Evolutionary conservation across 2,797 vertebrate genomes (phyloP).

Genomic region (Sarcophilus harrisii): DNA sequence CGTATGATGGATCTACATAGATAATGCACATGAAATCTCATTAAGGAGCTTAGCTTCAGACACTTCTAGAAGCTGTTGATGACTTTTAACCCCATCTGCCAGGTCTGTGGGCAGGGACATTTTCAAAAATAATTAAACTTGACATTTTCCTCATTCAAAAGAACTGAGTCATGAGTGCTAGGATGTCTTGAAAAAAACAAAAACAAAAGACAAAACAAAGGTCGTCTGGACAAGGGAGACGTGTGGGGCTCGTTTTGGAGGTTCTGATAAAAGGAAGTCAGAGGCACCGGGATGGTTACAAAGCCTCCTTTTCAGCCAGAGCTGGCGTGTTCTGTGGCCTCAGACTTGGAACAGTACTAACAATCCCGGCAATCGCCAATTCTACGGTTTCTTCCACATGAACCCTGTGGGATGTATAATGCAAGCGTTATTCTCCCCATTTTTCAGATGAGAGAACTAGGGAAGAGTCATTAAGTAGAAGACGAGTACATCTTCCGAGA

Average conservation of each 20-base stretch:
- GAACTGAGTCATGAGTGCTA: background rate
- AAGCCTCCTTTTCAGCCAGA: background rate
- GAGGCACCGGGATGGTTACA: background rate
- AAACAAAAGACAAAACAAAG: background rate
- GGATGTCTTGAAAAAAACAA: background rate
- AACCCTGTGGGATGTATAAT: background rate
- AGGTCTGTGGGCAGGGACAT: background rate
- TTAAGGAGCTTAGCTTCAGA: background rate
- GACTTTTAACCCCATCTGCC: background rate
- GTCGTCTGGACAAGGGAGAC: background rate
- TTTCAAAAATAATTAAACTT: background rate
- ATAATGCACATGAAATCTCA: background rate
- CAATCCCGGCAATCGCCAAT: background rate
- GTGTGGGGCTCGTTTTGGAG: too few relatives aligned
- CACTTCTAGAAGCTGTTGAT: constrained; percentile 1
- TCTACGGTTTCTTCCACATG: background rate
- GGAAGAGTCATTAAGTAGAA: background rate
- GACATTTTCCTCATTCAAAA: background rate
- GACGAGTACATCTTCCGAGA: background rate
- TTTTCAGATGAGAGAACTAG: background rate
- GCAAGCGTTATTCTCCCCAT: background rate
- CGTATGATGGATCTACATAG: background rate
- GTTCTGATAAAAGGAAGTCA: background rate
- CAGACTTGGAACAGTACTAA: background rate
- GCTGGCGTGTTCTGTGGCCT: background rate